phyloP scores from a whole-genome alignment of 2,797 vertebrate genomes.

The Notoglanidium macrostoma region DNA sequence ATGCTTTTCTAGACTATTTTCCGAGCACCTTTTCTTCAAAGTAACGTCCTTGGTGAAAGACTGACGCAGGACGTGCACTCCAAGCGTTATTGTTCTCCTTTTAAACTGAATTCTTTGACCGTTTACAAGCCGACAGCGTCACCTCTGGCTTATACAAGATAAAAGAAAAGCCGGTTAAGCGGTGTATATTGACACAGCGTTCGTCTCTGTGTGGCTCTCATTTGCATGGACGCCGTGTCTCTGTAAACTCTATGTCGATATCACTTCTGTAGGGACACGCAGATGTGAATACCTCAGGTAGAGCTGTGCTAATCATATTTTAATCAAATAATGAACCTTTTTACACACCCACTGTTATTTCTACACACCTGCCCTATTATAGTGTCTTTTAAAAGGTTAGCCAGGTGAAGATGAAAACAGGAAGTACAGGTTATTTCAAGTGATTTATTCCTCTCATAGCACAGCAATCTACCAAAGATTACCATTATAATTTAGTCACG shows the following conservation, averaged over 20 bases:
- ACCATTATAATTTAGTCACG: not conserved
- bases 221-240: not conserved
- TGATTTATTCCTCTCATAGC: not conserved
- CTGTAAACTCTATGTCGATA: not conserved
- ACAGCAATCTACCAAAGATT: not conserved
- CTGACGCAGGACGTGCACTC: not conserved
- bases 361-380: not conserved
- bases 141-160: slow-evolving; percentile 62
- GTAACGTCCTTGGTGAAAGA: not conserved
- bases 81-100: not conserved
- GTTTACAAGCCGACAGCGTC: slow-evolving; percentile 46
- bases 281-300: too few relatives aligned
- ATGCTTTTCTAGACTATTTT: not conserved
- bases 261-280: not conserved
- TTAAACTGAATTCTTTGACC: slow-evolving; percentile 40
- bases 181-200: slow-evolving; percentile 53
- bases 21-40: not conserved
- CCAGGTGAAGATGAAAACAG: not conserved
- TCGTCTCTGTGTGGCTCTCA: not conserved
- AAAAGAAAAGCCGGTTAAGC: slow-evolving; percentile 44
- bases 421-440: not conserved
- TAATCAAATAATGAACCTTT: not conserved
- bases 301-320: not conserved
- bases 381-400: not conserved
- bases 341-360: not conserved